Evolutionary conservation across 2,113 vertebrate species (phyloP).

Genomic region (Ariopsis seemanni): DNA sequence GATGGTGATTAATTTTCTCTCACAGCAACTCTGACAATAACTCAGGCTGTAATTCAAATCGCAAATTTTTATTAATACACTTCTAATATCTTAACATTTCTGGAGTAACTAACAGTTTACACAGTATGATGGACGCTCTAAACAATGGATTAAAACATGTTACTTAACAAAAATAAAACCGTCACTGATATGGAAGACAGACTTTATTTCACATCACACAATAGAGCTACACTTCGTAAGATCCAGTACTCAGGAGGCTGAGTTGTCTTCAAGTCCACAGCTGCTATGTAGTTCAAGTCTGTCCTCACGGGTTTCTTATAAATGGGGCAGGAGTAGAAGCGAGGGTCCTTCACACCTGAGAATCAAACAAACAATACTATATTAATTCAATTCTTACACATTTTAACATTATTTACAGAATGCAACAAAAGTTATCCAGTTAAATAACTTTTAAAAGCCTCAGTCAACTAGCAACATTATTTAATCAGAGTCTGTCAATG

Average conservation of each 20-base stretch:
- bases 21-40: background rate
- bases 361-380: conserved; percentile 33
- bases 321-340: conserved; percentile 85
- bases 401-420: background rate
- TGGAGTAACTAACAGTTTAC: background rate
- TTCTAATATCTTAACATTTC: background rate
- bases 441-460: too few species aligned
- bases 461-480: background rate
- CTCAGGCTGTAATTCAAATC: background rate
- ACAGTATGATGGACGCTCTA: too few species aligned
- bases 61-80: background rate
- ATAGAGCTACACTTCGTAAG: conserved; percentile 87
- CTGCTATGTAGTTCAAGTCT: conserved; percentile 84
- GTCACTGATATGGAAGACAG: too few species aligned
- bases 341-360: conserved; percentile 78
- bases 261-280: conserved; percentile 80
- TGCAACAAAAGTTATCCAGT: too few species aligned
- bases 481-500: background rate
- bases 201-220: conserved; percentile 87
- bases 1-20: background rate
- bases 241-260: conserved; percentile 88
- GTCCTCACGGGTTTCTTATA: conserved; percentile 90
- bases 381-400: background rate
- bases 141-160: too few species aligned
- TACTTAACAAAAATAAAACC: too few species aligned